Base-by-base conservation (phyloP, 2,797 vertebrate species). In the Scolopax bukidnonensis region DNA sequence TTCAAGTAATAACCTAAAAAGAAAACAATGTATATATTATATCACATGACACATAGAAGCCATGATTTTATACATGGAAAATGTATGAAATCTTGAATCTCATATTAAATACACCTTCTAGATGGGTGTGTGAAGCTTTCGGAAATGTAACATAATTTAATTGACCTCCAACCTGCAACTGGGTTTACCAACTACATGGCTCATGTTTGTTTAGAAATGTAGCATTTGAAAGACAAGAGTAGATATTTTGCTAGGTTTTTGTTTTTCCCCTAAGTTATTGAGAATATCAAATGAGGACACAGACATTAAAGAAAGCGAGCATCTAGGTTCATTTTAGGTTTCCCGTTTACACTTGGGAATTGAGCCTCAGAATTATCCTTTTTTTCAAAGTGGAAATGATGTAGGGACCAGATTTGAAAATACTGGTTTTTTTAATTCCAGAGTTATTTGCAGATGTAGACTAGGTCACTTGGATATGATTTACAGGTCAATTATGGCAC, bases 401-500 rank as follows among this genome's bases (percentile, higher is more conserved):
- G 9, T 53, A 33, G 30, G 43, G 56, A 36, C 12, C 30, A 78
- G n/a, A 59, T 91, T 63, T 86, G 41, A 84, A 86, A 80, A 43
- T 40, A 15, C 5, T 75, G 7, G 9, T 88, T 38, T 67, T 91
- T 81, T 41, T 80, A 65, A 3, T 41, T 67, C 50, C 50, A 33
- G 53, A 82, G 56, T 73, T 59, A 76, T 48, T 79, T 91, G 53
- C 84, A 96, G 92, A 75, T 75, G 64, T n/a, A 32, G 57, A 38
- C 27, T 69, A 24, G 57, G 84, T 87, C 87, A 86, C 80, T 88
- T 84, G 90, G 61, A 74, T 32, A 24, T 40, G 60, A 89, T 40
- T 89, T 83, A 65, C 73, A 97, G 50, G 81, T 91, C 47, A 93
- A 38, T 84, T 61, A 67, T 50, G 43, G 77, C 74, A 78, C 91